Evolutionary conservation across 2,888 invertebrate genomes (phyloP).

Genomic region (Diarsia mendica): DNA sequence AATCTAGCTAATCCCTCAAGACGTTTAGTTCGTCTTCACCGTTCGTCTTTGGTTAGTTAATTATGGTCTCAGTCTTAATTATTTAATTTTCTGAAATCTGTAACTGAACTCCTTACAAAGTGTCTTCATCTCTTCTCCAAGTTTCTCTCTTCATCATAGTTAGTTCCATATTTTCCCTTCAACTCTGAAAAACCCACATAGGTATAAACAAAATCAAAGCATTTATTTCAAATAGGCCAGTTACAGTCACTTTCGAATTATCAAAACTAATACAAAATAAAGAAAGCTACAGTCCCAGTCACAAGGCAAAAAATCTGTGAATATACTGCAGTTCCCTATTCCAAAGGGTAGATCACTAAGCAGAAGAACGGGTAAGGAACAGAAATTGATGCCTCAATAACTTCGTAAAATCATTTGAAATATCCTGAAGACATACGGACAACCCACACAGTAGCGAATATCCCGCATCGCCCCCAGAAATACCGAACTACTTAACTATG

Average conservation of each 20-base stretch:
- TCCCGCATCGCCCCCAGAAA: conserved; percentile 43
- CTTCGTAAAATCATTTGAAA: conserved; percentile 36
- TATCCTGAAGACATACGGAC: conserved; percentile 20
- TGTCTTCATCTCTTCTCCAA: not conserved
- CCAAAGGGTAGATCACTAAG: too few species aligned
- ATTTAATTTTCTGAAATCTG: not conserved
- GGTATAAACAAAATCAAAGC: too few species aligned
- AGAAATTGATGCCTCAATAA: conserved; percentile 25
- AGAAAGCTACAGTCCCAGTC: too few species aligned
- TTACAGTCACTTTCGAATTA: too few species aligned
- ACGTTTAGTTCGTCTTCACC: not conserved
- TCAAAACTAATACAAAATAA: too few species aligned
- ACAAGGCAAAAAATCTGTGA: too few species aligned
- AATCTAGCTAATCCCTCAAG: not conserved
- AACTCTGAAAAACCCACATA: not conserved
- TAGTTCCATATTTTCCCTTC: not conserved
- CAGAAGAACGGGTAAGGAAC: too few species aligned
- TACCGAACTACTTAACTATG: conserved; percentile 60
- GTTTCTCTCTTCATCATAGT: not conserved
- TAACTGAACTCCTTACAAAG: not conserved
- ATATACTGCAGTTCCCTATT: too few species aligned
- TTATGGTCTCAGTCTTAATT: not conserved
- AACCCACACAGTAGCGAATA: conserved; percentile 22
- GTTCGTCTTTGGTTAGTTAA: not conserved
- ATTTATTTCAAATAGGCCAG: too few species aligned